Conservation (phyloP, 2,888 invertebrate species). For the Drosophila ochracea region DNA sequence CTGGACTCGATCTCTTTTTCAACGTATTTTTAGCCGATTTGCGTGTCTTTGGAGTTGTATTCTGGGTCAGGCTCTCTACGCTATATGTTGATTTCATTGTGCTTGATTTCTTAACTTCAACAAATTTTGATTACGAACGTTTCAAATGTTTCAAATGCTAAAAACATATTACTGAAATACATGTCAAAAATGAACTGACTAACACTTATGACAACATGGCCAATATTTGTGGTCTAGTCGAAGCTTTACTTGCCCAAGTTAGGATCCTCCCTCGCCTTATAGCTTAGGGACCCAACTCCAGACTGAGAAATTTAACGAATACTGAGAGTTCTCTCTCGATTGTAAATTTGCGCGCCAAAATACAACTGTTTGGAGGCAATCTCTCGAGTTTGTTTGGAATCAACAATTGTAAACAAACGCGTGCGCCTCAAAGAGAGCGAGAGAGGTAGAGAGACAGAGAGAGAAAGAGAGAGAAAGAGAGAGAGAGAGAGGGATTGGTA, state of each 20-base stretch:
- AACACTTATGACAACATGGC: background rate
- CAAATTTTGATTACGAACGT: constrained; percentile 18
- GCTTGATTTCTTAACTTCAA: background rate
- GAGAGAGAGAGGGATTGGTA: background rate
- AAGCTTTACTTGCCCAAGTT: background rate
- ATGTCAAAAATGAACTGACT: background rate
- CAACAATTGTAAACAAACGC: constrained; percentile 83
- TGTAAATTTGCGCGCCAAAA: constrained; percentile 73
- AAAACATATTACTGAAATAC: background rate
- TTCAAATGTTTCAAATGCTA: background rate
- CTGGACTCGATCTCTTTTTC: background rate
- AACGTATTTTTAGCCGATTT: background rate
- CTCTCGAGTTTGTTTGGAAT: constrained; percentile 44
- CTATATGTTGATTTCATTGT: background rate
- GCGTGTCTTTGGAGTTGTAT: background rate
- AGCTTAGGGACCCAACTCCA: constrained; percentile 16
- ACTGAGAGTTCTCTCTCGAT: background rate
- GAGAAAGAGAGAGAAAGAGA: background rate
- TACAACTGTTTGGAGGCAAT: constrained; percentile 10
- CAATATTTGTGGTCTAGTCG: background rate
- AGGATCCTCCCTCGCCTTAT: background rate
- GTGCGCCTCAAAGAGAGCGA: constrained; percentile 54
- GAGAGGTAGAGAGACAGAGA: background rate
- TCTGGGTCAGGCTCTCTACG: background rate
- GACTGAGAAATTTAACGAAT: constrained; percentile 48